Base-by-base conservation (phyloP, 2,888 invertebrate species). In the Gerris lacustris region DNA sequence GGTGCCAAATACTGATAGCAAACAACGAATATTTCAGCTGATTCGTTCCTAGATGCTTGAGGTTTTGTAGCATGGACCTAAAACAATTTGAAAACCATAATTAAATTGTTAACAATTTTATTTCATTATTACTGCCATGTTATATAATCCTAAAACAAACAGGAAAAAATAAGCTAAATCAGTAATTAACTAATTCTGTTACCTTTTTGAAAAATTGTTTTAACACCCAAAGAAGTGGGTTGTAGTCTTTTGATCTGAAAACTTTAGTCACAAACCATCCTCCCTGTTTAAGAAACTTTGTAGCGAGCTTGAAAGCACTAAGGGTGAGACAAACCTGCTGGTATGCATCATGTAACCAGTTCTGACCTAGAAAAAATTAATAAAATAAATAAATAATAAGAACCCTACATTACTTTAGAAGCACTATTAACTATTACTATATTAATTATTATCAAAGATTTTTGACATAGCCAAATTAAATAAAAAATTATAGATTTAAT, bases 201-300 rank as follows among this genome's bases (percentile, higher is more conserved):
- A 86, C 86, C 82, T 95, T 94, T 79, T 90, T 92, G 80, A 99
- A 99, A 45, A 99, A 85, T 78, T 99, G 97, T 79, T 96, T 94
- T 69, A 99, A 85, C 0, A 97, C 94, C 93, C 96, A 96, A 72
- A 98, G 82, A 6, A 99, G 81, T 0, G 96, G 88, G 80, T 96
- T 89, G 80, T 99, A 99, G 82, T 99, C 99, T 82, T 95, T 97
- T 1, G 98, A 98, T 74, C 99, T 86, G 80, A 99, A 98, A 0
- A 99, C 91, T 84, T 99, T 99, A 0, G 99, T 98, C 0, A 99
- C 87, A 83, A 99, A 99, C 91, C 93, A 96, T 68, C 99, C 99
- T 62, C 96, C 96, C 76, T 88, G 86, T 72, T 88, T 85, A 62
- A 99, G 82, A 79, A 98, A 93, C 75, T 92, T 87, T 15, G 94